Evolutionary conservation across 2,113 vertebrate genomes (phyloP), one percentile per base, ranked within the genome.

Genomic region (Pseudorasbora parva): DNA sequence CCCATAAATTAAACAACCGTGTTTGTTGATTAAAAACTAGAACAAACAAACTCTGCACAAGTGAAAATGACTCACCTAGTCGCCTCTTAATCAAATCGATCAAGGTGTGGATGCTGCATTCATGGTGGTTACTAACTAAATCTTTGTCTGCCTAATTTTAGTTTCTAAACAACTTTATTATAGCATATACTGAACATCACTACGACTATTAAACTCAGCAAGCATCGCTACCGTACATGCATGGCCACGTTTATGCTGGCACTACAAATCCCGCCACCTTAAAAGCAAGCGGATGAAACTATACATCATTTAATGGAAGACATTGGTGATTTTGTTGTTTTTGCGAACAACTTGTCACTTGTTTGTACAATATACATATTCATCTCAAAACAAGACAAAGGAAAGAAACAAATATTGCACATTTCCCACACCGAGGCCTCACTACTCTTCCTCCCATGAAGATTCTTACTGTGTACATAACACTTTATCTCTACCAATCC

Each of bases 241-340:
- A 98, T 91, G 95, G 96, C 95, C 95, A 95, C 94, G 93, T 96
- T 93, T 91, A 95, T 94, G 89, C 90, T 90, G 95, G 95, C 95
- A 97, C 95, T 95, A 97, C 94, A 81, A 94, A 93, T 91, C 95
- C 96, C 91, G 94, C 96, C 98, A 97, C 95, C 89, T 21, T 91
- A 96, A 95, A n/a, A 91, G 81, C 91, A 96, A 96, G 96, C 95
- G 95, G 94, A 96, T 97, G 96, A 97, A 96, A 97, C 97, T 98
- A 98, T 99, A 98, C 97, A 96, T 97, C 95, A 99, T 95, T 98
- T 96, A 98, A 99, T 99, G 98, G 97, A 99, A 99, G 97, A 99
- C 98, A 96, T 98, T 98, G 97, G 97, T 99, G 97, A 99, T 99
- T 98, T 98, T 99, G 97, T 98, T 99, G 98, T 97, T 98, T 96